A percentile compares a stretch with the other conserved stretches of the same genome.
Evolutionary conservation across 2,797 vertebrate genomes (phyloP).

Genomic region (Chlorospingus semifuscus): DNA sequence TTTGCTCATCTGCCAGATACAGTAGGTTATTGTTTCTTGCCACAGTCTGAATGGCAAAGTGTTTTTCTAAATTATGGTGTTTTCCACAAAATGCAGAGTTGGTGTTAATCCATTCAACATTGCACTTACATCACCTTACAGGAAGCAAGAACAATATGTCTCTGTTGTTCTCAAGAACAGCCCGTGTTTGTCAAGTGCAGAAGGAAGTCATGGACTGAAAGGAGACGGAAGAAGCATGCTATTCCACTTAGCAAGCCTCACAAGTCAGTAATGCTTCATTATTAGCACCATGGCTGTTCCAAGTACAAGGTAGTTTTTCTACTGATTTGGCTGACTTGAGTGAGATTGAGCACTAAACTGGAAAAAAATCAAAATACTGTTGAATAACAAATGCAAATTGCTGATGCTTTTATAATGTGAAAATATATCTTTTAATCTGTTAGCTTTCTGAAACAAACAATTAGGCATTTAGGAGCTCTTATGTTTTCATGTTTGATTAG

Average conservation of each 20-base stretch:
- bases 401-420: not conserved
- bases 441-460: not conserved
- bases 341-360: not conserved
- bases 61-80: slow-evolving; percentile 20
- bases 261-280: too few relatives aligned
- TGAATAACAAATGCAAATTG: not conserved
- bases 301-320: not conserved
- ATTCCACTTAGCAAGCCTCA: slow-evolving; percentile 55
- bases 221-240: slow-evolving; percentile 47
- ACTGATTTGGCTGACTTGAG: not conserved
- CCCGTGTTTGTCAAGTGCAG: slow-evolving; percentile 39
- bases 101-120: slow-evolving; percentile 4
- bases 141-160: slow-evolving; percentile 60
- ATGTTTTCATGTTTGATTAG: not conserved
- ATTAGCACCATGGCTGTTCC: not conserved
- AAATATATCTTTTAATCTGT: not conserved
- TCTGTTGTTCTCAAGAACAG: slow-evolving; percentile 44
- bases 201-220: slow-evolving; percentile 30
- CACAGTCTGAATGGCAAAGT: not conserved
- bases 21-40: slow-evolving; percentile 17
- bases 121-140: slow-evolving; percentile 34
- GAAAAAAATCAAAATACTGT: not conserved
- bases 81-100: slow-evolving; percentile 33
- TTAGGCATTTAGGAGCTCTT: not conserved
- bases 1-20: slow-evolving; percentile 43